phyloP scores from a whole-genome alignment of 2,888 invertebrate species.

The Microplitis deprimator region DNA sequence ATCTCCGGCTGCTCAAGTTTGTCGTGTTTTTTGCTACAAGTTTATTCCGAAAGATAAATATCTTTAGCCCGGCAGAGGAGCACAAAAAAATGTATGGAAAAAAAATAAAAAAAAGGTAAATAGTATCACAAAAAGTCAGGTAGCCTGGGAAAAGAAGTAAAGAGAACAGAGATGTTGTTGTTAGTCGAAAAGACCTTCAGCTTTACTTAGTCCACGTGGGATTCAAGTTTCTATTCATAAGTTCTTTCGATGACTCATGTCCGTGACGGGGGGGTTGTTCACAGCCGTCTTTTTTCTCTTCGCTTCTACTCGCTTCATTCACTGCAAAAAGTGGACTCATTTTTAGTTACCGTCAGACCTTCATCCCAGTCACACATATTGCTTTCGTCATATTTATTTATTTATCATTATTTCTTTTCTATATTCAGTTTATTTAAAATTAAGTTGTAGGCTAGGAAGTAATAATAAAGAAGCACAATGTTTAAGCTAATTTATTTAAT shows the following conservation, averaged over 20 bases:
- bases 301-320: neutral
- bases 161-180: constrained; percentile 27
- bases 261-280: constrained; percentile 5
- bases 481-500: neutral
- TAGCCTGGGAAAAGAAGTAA: constrained; percentile 27
- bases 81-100: neutral
- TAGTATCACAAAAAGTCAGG: constrained; percentile 31
- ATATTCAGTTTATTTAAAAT: too few relatives aligned
- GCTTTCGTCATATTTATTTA: neutral
- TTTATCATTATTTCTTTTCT: neutral
- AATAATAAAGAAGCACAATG: neutral
- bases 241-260: constrained; percentile 15
- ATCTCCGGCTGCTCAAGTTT: neutral
- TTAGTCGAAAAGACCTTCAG: constrained; percentile 24
- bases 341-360: constrained; percentile 15
- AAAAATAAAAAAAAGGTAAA: neutral
- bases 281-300: constrained; percentile 1
- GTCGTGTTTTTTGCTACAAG: neutral
- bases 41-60: constrained; percentile 1
- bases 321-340: constrained; percentile 2
- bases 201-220: constrained; percentile 3
- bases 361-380: constrained; percentile 1
- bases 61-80: neutral
- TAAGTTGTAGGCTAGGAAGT: too few relatives aligned
- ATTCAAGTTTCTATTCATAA: constrained; percentile 22